These are phyloP conservation scores for Scelioninae gen. 1 DNA, from an alignment of 2,888 invertebrate genomes.

Conservation along the genomic window DNA sequence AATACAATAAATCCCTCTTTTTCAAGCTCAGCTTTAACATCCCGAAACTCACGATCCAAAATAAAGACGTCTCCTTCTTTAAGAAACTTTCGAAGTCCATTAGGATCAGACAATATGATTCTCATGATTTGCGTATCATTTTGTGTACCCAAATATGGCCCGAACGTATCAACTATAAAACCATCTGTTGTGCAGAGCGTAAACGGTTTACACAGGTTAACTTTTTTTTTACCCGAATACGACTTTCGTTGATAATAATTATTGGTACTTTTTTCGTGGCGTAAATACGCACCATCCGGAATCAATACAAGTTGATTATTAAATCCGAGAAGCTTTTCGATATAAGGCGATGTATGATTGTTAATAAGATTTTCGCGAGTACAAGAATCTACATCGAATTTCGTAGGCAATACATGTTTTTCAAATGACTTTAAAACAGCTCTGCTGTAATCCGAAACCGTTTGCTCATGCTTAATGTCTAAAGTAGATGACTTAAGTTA, in stretches of 20 bases:
- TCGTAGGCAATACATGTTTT: conserved; percentile 68
- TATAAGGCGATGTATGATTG: conserved; percentile 44
- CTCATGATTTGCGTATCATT: conserved; percentile 71
- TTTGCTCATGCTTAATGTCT: too few species aligned
- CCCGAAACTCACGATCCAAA: conserved; percentile 68
- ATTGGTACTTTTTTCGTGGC: conserved; percentile 55
- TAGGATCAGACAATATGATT: conserved; percentile 48
- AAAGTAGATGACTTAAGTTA: too few species aligned
- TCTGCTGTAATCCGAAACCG: too few species aligned
- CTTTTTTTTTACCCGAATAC: conserved; percentile 49
- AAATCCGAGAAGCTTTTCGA: not conserved
- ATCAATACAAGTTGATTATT: conserved; percentile 40
- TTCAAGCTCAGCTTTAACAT: conserved; percentile 40
- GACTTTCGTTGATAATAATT: conserved; percentile 52
- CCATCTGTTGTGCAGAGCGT: conserved; percentile 41
- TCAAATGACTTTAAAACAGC: conserved; percentile 69
- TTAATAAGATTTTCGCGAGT: conserved; percentile 62
- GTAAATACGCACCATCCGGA: conserved; percentile 51
- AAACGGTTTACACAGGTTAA: conserved; percentile 40
- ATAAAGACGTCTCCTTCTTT: conserved; percentile 70
- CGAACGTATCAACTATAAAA: conserved; percentile 57
- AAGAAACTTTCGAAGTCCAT: conserved; percentile 54
- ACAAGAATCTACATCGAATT: conserved; percentile 62
- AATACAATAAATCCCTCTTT: conserved; percentile 27
- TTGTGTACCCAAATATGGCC: conserved; percentile 62